Percentiles rank a stretch among this genome's conserved stretches.
Conservation (phyloP, 2,113 vertebrate genomes). For the Clarias magur region DNA sequence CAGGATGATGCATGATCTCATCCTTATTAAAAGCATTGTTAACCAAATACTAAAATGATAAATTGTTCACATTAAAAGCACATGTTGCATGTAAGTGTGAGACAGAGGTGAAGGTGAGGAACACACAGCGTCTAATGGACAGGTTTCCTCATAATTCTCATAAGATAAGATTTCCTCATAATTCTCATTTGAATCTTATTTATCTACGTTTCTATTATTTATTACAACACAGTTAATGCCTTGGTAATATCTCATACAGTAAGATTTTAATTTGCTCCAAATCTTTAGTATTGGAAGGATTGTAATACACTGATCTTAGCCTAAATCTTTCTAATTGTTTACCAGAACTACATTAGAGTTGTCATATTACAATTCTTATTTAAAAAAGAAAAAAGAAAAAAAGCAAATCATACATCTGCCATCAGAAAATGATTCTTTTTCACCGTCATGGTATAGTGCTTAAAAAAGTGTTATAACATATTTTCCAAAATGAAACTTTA, state of each 20-base stretch:
- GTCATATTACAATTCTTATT: no score
- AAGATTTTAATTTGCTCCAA: background rate
- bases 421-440: background rate
- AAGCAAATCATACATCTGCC: background rate
- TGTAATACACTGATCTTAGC: background rate
- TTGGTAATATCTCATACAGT: background rate
- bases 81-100: background rate
- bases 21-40: background rate
- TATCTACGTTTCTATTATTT: background rate
- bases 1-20: background rate
- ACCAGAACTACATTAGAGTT: background rate
- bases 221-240: background rate
- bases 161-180: no score
- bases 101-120: background rate
- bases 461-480: background rate
- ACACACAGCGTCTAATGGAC: background rate
- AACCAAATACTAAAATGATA: background rate
- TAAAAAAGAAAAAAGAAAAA: no score
- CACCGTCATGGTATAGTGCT: background rate
- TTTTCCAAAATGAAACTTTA: constrained; percentile 41
- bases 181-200: background rate
- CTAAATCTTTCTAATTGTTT: background rate
- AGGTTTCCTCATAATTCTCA: background rate
- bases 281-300: background rate
- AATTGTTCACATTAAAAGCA: background rate